These are phyloP conservation scores for Gortyna flavago DNA, from an alignment of 2,888 invertebrate species.

Conservation along the genomic window DNA sequence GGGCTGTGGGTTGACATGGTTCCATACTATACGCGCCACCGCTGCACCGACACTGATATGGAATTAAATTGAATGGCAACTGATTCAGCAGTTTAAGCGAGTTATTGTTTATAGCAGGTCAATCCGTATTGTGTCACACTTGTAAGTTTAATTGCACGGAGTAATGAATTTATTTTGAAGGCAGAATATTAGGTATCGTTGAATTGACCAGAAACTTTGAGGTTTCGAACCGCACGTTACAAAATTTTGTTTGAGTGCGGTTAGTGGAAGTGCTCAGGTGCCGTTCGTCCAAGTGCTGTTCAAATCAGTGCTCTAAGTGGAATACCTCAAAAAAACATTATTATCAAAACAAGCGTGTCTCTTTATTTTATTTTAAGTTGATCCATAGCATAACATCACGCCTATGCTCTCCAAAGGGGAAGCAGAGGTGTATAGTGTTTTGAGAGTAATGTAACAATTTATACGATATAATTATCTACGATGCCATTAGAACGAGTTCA, in stretches of 20 bases:
- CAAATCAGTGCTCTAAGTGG: too few species aligned
- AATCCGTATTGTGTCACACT: constrained; percentile 61
- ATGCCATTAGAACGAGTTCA: neutral
- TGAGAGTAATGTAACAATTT: too few species aligned
- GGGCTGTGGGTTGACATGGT: constrained; percentile 76
- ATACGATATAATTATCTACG: neutral
- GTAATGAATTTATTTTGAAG: constrained; percentile 58
- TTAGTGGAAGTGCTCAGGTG: too few species aligned
- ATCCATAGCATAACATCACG: too few species aligned
- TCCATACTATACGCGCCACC: constrained; percentile 56
- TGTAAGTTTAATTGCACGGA: constrained; percentile 66
- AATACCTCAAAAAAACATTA: neutral
- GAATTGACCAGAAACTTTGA: neutral
- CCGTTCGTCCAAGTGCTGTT: too few species aligned
- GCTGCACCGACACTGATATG: constrained; percentile 61
- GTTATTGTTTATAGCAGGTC: constrained; percentile 71
- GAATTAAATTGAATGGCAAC: constrained; percentile 59
- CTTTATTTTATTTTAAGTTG: neutral
- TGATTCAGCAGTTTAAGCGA: constrained; percentile 74
- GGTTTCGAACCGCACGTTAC: too few species aligned
- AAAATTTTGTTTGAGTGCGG: too few species aligned
- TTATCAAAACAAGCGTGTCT: neutral
- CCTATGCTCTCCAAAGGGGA: neutral
- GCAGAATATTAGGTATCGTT: neutral
- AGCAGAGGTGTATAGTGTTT: neutral